phyloP scores from a whole-genome alignment of 2,888 invertebrate genomes.

The Lasioglossum villosulum region DNA sequence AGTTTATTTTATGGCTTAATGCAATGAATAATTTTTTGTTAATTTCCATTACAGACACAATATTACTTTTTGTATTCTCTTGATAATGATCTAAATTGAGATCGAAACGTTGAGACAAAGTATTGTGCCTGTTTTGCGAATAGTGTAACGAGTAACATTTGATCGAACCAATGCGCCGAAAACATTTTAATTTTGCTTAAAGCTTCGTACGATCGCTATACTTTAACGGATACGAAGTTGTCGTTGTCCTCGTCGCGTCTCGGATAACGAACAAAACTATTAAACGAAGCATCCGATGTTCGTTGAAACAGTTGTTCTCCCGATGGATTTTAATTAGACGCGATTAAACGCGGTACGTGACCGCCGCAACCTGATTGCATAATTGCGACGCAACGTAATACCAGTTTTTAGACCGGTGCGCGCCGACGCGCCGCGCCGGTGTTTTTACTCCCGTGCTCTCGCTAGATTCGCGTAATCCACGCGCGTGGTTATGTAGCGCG shows the following conservation, averaged over 20 bases:
- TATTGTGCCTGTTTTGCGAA: too few species aligned
- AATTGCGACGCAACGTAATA: conserved; percentile 58
- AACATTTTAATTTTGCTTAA: too few species aligned
- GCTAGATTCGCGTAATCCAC: conserved; percentile 55
- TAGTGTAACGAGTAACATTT: too few species aligned
- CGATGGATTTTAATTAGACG: conserved; percentile 52
- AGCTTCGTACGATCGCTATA: too few species aligned
- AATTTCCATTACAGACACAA: too few species aligned
- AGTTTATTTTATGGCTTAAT: too few species aligned
- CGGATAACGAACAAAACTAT: neutral
- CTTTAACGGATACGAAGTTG: too few species aligned
- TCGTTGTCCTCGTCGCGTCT: neutral
- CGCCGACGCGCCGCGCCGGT: neutral
- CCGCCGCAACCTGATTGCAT: conserved; percentile 56
- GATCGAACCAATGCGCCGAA: too few species aligned
- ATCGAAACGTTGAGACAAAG: too few species aligned
- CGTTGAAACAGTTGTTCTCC: neutral
- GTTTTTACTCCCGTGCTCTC: conserved; percentile 33
- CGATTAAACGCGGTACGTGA: conserved; percentile 38
- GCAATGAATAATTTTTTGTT: too few species aligned
- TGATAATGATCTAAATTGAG: too few species aligned
- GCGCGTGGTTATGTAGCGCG: conserved; percentile 48
- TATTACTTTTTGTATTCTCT: too few species aligned
- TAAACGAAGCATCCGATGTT: neutral
- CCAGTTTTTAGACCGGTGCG: conserved; percentile 47